phyloP scores from a whole-genome alignment of 2,888 invertebrate genomes.

The Diogma glabrata region DNA sequence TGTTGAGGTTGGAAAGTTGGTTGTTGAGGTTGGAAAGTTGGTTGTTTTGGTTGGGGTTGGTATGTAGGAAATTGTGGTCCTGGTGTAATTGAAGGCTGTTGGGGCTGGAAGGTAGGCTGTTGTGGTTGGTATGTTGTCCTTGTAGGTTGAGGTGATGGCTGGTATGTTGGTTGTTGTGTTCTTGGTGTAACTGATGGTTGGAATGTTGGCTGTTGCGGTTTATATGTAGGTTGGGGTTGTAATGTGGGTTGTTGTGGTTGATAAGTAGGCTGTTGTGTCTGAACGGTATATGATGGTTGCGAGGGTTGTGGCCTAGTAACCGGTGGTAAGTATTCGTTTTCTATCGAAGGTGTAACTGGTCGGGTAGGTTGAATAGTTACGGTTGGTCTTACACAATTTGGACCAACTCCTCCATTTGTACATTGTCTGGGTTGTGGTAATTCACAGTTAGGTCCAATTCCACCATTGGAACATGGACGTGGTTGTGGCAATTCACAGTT shows the following conservation, averaged over 20 bases:
- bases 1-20: background rate
- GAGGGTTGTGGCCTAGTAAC: background rate
- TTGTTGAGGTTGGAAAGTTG: background rate
- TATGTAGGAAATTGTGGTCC: too few species aligned
- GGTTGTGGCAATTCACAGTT: background rate
- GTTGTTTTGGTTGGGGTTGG: background rate
- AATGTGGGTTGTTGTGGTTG: background rate
- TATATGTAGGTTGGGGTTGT: background rate
- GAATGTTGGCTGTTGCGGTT: background rate
- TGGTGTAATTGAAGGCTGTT: background rate
- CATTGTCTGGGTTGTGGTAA: conserved; percentile 1
- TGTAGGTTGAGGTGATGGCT: background rate
- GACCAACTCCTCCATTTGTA: conserved; percentile 1
- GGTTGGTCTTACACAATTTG: background rate
- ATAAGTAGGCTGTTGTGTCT: too few species aligned
- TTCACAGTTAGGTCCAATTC: background rate
- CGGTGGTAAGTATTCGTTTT: conserved; percentile 2
- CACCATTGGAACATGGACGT: background rate
- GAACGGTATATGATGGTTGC: background rate
- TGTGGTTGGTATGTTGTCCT: background rate
- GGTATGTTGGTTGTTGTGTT: too few species aligned
- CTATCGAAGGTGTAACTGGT: too few species aligned
- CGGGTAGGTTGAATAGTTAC: too few species aligned
- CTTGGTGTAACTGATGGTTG: background rate
- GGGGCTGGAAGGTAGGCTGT: background rate